phyloP scores from a whole-genome alignment of 2,113 vertebrate species.

The Nycticryphes semicollaris region DNA sequence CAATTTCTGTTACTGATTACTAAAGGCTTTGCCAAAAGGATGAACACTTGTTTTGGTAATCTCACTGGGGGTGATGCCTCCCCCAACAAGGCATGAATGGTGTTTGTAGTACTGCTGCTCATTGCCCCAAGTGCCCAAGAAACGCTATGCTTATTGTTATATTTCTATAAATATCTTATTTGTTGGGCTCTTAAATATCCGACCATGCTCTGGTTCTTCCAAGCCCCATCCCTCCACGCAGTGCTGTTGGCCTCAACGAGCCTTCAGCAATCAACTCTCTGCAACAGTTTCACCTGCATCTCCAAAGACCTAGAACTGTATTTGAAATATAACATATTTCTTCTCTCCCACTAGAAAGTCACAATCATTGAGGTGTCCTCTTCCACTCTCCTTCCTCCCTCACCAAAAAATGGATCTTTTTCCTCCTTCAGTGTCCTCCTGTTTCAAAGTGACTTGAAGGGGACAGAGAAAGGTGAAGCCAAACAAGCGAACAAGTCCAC shows the following conservation, averaged over 20 bases:
- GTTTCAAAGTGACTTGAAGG: not conserved
- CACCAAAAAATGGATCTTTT: accelerated
- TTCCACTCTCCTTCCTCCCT: not conserved
- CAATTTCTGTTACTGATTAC: not conserved
- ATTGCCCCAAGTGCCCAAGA: not conserved
- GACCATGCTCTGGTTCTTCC: not conserved
- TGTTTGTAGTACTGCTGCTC: not conserved
- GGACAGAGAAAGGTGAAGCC: not conserved
- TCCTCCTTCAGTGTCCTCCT: not conserved
- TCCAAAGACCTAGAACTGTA: not conserved
- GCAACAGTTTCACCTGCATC: not conserved
- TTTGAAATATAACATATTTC: not conserved
- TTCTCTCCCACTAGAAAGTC: not conserved
- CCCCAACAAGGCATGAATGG: not conserved
- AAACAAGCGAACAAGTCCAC: not conserved
- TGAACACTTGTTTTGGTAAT: accelerated
- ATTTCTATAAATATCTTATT: not conserved
- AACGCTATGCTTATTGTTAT: not conserved
- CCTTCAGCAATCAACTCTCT: not conserved
- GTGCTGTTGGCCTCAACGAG: not conserved
- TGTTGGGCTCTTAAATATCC: not conserved
- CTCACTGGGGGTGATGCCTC: not conserved
- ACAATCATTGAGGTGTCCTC: not conserved
- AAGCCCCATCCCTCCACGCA: not conserved
- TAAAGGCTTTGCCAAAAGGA: not conserved